Conservation (phyloP, 2,797 vertebrate species). For the Amazonetta brasiliensis region DNA sequence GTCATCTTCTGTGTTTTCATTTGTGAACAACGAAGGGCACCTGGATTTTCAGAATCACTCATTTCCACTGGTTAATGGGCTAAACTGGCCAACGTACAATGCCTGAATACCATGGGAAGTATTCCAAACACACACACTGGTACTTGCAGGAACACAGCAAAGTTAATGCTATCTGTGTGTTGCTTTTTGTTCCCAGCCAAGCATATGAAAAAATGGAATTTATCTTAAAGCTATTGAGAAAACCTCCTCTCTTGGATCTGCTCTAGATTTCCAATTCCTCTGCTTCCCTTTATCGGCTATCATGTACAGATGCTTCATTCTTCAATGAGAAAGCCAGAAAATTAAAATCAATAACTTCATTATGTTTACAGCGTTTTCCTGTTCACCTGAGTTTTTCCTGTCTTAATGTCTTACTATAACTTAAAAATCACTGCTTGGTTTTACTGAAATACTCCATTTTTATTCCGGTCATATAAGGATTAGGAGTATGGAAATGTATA, state of each 20-base stretch:
- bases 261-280: conserved; percentile 47
- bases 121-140: neutral
- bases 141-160: neutral
- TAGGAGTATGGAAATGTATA: neutral
- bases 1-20: neutral
- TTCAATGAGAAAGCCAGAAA: conserved; percentile 78
- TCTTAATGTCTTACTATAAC: conserved; percentile 41
- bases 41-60: neutral
- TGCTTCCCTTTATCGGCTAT: conserved; percentile 7
- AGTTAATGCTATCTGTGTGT: neutral
- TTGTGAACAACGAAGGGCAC: neutral
- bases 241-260: neutral
- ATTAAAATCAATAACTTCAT: conserved; percentile 93
- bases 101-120: neutral
- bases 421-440: conserved; percentile 35
- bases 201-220: neutral
- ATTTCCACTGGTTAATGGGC: neutral
- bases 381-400: conserved; percentile 49
- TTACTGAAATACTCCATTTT: conserved; percentile 9
- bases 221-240: conserved; percentile 11
- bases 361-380: conserved; percentile 78
- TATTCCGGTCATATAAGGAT: neutral
- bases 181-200: neutral
- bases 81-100: neutral
- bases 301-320: conserved; percentile 58